Evolutionary conservation across 1,140 invertebrate genomes (phyloP), one percentile per base, ranked within the genome.

Genomic region (Drosophila nebulosa): DNA sequence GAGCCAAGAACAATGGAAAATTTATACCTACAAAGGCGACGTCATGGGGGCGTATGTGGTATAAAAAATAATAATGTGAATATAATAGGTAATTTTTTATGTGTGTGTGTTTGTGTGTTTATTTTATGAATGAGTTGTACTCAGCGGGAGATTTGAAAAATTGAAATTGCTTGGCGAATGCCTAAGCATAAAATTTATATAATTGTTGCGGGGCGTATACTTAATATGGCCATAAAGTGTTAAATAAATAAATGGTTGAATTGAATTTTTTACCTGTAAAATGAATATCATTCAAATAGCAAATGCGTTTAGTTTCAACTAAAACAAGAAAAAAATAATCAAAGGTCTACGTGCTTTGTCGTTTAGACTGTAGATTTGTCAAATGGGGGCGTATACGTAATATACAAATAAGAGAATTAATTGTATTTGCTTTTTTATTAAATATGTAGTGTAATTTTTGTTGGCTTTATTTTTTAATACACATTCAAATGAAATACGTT

Each of bases 21-120:
- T 46, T 14, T 18, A 21, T 21, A 46, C 16, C 7, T 46, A 46
- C 7, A 18, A 46, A 10, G 39, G n/a, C n/a, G n/a, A n/a, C 39
- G 39, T 46, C 18, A 46, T 46, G 39, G 39, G 18, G 39, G 39
- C 39, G 39, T 21, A 46, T 46, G 14, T 46, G 14, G 30, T 32
- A 46, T 46, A 46, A 46, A 21, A 21, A 46, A 46, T 46, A 46
- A 46, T 46, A 46, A 46, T 46, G 39, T 46, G 39, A 46, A 46
- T 46, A 46, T 46, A 46, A 46, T 46, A 46, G 39, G 39, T 21
- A 10, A 21, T 46, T 46, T 46, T 21, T 42, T 42, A 5, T 27
- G 1, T 30, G 7, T 30, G 7, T 9, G 6, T 30, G 27, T 10
- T 6, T 30, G 7, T 30, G 7, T 18, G 39, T 46, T 46, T 46